Conservation (phyloP, 2,113 vertebrate species). For the Rhadina sibilatrix region DNA sequence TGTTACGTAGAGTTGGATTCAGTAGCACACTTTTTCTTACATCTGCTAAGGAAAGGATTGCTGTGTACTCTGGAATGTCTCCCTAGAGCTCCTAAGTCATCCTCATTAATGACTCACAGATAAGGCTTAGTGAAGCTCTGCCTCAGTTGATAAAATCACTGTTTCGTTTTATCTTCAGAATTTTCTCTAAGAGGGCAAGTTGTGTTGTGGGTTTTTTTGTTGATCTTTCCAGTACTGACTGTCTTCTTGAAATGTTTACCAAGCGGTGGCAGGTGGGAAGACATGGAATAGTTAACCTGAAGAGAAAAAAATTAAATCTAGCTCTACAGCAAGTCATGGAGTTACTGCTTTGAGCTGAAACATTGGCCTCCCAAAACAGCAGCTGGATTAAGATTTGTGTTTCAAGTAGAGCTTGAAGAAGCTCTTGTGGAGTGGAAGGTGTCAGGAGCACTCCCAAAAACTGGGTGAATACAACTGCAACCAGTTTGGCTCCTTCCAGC, state of each 20-base stretch:
- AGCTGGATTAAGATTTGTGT: not conserved
- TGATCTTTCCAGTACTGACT: not conserved
- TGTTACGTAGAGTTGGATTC: not conserved
- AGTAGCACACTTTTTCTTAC: not conserved
- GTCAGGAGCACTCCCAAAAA: not conserved
- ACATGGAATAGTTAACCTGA: not conserved
- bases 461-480: not conserved
- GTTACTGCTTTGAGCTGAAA: not conserved
- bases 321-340: not conserved
- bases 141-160: not conserved
- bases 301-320: not conserved
- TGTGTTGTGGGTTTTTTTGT: not conserved
- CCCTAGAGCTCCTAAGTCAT: not conserved
- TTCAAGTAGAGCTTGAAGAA: not conserved
- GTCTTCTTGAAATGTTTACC: not conserved
- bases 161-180: not conserved
- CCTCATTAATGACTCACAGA: not conserved
- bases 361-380: accelerated
- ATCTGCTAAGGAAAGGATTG: not conserved
- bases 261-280: not conserved
- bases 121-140: not conserved
- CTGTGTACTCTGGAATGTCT: not conserved
- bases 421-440: not conserved
- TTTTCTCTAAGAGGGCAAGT: not conserved
- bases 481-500: not conserved